Conservation (phyloP, 2,888 invertebrate genomes). For the Chrysolina haemoptera region DNA sequence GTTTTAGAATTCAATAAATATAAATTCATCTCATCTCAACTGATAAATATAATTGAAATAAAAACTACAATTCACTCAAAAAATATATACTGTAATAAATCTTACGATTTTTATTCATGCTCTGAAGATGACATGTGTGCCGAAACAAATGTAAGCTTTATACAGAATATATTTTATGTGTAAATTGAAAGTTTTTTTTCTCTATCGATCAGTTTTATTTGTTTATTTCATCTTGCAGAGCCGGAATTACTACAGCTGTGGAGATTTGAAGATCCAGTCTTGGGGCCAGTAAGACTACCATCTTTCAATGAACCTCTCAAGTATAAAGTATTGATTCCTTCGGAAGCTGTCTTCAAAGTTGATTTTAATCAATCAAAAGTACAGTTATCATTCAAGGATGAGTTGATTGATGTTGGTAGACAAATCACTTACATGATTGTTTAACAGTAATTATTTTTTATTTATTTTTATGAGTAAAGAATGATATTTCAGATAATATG, state of each 20-base stretch:
- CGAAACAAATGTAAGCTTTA: too few relatives aligned
- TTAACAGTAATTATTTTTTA: slow-evolving; percentile 35
- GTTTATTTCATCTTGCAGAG: slow-evolving; percentile 70
- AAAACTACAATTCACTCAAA: too few relatives aligned
- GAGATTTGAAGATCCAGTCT: slow-evolving; percentile 82
- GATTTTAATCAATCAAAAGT: slow-evolving; percentile 70
- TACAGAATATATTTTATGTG: too few relatives aligned
- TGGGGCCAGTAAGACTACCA: slow-evolving; percentile 86
- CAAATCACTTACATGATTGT: slow-evolving; percentile 60
- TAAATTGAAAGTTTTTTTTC: too few relatives aligned
- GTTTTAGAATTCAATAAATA: too few relatives aligned
- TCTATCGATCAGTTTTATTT: too few relatives aligned
- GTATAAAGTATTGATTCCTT: slow-evolving; percentile 74
- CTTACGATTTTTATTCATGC: too few relatives aligned
- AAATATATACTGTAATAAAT: too few relatives aligned
- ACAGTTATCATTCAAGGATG: slow-evolving; percentile 68
- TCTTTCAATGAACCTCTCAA: slow-evolving; percentile 76
- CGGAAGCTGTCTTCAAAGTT: slow-evolving; percentile 71
- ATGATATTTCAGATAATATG: not conserved
- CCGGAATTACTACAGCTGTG: slow-evolving; percentile 77
- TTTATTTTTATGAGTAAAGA: slow-evolving; percentile 27
- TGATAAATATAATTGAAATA: too few relatives aligned
- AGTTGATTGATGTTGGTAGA: slow-evolving; percentile 71
- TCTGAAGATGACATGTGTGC: too few relatives aligned
- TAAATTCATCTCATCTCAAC: too few relatives aligned